Base-by-base conservation (phyloP, 2,113 vertebrate species). In the Cryptomyrus ogoouensis region DNA sequence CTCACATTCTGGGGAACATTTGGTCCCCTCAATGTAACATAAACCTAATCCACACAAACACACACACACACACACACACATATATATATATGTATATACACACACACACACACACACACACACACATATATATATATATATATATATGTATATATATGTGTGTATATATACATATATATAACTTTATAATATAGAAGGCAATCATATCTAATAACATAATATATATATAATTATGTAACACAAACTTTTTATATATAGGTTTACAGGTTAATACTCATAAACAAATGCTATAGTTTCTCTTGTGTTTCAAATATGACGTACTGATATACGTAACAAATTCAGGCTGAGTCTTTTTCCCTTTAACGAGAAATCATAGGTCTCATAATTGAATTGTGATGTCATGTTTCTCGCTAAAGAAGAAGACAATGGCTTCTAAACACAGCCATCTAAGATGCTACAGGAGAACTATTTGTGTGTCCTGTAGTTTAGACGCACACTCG, bases 401-500 rank as follows among this genome's bases (percentile, higher is more conserved):
- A 44, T 24, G 80, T 47, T 83, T 83, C 19, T 83, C 7, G 0
- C 7, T 21, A 4, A 46, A 24, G 80, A 83, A 47, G 35, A 83
- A 46, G 80, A 46, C 17, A 46, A 42, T 21, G 80, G 80, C 17
- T 24, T 84, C 39, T 44, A 47, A 47, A 19, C 39, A 24, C 39
- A 47, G 44, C 83, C n/a, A 24, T 47, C 44, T n/a, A 47, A n/a
- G 83, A 84, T 44, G 17, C 4, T 47, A 47, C 44, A 84, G 24
- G 83, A 84, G 83, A 44, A 47, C 83, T 47, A 47, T 84, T n/a
- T 84, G 83, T 47, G 17, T 84, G 83, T 84, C 83, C 83, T 24
- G 83, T n/a, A 44, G 47, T 44, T 84, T 0, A 47, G 39, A 8
- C 39, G n/a, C 39, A 13, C 24, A 47, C 17, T n/a, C 39, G 42